Conservation (phyloP, 2,113 vertebrate genomes). For the Myiopsitta monachus region DNA sequence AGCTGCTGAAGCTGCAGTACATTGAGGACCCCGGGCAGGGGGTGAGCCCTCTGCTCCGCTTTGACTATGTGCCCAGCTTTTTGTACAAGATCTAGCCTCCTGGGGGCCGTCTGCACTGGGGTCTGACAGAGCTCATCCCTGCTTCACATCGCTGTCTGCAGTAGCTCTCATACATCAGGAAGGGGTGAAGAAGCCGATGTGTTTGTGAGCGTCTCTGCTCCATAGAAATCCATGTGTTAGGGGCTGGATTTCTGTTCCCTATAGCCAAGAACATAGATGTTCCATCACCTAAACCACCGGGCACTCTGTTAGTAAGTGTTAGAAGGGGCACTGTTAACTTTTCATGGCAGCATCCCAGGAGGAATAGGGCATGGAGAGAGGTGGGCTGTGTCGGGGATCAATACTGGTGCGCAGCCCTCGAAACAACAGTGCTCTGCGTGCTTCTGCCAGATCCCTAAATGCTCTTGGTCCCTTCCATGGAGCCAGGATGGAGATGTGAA, state of each 20-base stretch:
- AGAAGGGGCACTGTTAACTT: background rate
- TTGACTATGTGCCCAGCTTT: slow-evolving; percentile 92
- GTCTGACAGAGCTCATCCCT: background rate
- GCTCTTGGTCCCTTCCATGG: background rate
- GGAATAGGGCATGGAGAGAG: background rate
- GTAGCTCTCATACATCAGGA: background rate
- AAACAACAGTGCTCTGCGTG: fast-evolving
- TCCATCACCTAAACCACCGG: background rate
- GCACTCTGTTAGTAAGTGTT: background rate
- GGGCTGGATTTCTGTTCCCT: background rate
- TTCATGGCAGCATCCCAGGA: background rate
- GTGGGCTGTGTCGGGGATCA: background rate
- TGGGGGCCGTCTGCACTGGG: background rate
- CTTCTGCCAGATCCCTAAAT: background rate
- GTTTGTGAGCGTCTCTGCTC: background rate
- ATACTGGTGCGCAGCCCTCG: background rate
- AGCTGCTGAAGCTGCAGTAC: slow-evolving; percentile 89
- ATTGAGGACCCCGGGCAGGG: slow-evolving; percentile 73
- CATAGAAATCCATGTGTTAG: fast-evolving
- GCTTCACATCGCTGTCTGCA: background rate
- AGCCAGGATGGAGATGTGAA: background rate
- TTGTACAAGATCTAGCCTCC: slow-evolving; percentile 91
- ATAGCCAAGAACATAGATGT: background rate
- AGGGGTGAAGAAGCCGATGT: background rate
- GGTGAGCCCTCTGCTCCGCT: slow-evolving; percentile 81